Evolutionary conservation across 2,888 invertebrate genomes (phyloP), one percentile per base, ranked within the genome.

Genomic region (Lacanobia oleracea): DNA sequence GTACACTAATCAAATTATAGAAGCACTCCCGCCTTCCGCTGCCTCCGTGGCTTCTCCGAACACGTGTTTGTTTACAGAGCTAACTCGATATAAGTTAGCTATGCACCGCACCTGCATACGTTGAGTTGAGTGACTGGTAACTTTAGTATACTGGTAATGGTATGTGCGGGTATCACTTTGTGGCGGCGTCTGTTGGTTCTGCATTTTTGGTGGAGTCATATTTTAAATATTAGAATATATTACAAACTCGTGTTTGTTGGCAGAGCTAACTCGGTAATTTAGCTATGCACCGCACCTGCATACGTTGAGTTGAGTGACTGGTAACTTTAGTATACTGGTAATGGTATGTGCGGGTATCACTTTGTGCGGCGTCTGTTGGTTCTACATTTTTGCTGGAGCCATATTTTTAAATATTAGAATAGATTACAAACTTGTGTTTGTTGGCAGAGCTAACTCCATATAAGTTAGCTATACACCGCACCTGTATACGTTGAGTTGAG

Each of bases 71-170:
- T 77, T 74, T 79, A 75, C 16, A 45, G 37, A 54, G 43, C 63
- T 64, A 77, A 77, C 63, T 79, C 63, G 60, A 79, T 75, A 64
- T 48, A 74, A 74, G 62, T 74, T 63, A 53, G 72, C 27, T 27
- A 43, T 67, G 66, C 65, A 45, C 37, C 10, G 50, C 45, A 79
- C 60, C 75, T 79, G 80, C 57, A 67, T 56, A 45, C 63, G 63
- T 21, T 54, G 37, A 45, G 63, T 21, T 54, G 37, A 45, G 43
- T 1, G 23, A 61, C 43, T 53, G 33, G 65, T 27, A 37, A 43
- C n/a, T 37, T 5, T 27, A 27, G 27, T 57, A 18, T n/a, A 40
- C 16, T 40, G 3, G 9, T 37, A 9, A 1, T 23, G 21, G 2
- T 33, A 64, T 12, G 59, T 21, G 16, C 23, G 12, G 27, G 33